Evolutionary conservation across 2,888 invertebrate genomes (phyloP).

Genomic region (Empis livida): DNA sequence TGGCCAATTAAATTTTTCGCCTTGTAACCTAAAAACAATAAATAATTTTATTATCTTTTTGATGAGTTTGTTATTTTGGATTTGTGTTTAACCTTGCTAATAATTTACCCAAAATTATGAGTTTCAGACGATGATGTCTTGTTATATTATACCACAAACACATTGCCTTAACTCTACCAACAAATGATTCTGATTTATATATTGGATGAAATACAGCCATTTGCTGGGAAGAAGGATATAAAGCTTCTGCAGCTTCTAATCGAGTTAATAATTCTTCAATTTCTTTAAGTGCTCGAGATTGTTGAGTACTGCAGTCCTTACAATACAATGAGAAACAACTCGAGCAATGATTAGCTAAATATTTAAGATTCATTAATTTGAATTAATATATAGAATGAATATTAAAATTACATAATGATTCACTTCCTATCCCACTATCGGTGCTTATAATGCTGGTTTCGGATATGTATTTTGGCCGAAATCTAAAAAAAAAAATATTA

Average conservation of each 20-base stretch:
- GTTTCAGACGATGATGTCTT: constrained; percentile 66
- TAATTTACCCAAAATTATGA: constrained; percentile 59
- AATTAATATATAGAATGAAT: too few relatives aligned
- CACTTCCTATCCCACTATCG: constrained; percentile 25
- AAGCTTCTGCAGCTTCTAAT: constrained; percentile 60
- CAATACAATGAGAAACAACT: constrained; percentile 69
- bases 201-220: constrained; percentile 62
- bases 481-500: constrained; percentile 9
- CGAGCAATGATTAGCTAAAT: constrained; percentile 32
- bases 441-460: constrained; percentile 26
- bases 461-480: constrained; percentile 26
- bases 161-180: constrained; percentile 50
- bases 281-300: constrained; percentile 61
- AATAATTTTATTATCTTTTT: background rate
- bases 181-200: constrained; percentile 32
- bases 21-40: constrained; percentile 23
- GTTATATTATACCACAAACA: constrained; percentile 88
- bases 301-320: constrained; percentile 51
- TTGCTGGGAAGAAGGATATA: constrained; percentile 74
- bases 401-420: background rate
- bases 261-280: constrained; percentile 58
- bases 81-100: constrained; percentile 30
- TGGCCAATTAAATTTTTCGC: constrained; percentile 34
- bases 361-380: constrained; percentile 8
- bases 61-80: background rate